phyloP scores from a whole-genome alignment of 2,888 invertebrate genomes.

The Eupithecia tripunctaria region DNA sequence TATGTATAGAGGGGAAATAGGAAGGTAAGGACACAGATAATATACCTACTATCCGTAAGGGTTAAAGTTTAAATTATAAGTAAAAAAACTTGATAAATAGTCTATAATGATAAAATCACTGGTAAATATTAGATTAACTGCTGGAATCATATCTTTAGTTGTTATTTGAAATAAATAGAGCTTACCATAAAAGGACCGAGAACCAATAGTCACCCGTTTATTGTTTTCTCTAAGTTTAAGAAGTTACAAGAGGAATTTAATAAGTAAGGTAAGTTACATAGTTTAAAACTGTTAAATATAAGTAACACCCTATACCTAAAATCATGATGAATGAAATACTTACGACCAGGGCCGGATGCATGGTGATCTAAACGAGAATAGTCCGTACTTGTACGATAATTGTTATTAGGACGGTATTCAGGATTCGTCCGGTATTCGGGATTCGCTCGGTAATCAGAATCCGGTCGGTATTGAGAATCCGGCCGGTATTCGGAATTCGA shows the following conservation, averaged over 20 bases:
- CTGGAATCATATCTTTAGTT: neutral
- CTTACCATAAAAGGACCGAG: neutral
- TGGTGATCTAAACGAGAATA: constrained; percentile 16
- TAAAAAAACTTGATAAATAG: no score
- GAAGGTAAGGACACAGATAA: neutral
- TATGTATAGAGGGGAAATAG: neutral
- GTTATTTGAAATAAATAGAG: neutral
- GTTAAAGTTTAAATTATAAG: neutral
- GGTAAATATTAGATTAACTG: neutral
- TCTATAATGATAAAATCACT: neutral
- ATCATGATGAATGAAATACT: constrained; percentile 18
- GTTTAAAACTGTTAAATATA: no score
- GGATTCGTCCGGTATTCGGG: constrained; percentile 13
- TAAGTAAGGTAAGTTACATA: neutral
- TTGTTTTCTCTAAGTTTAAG: neutral
- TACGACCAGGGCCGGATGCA: constrained; percentile 23
- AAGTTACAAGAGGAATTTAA: neutral
- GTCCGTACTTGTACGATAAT: constrained; percentile 13
- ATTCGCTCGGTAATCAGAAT: constrained; percentile 14
- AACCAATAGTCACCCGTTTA: neutral
- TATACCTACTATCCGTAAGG: no score
- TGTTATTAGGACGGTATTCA: constrained; percentile 10
- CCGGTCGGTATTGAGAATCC: constrained; percentile 15
- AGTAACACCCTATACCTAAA: neutral
- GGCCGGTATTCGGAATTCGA: constrained; percentile 10